Base-by-base conservation (phyloP, 2,888 invertebrate genomes). In the Sericinus montela region DNA sequence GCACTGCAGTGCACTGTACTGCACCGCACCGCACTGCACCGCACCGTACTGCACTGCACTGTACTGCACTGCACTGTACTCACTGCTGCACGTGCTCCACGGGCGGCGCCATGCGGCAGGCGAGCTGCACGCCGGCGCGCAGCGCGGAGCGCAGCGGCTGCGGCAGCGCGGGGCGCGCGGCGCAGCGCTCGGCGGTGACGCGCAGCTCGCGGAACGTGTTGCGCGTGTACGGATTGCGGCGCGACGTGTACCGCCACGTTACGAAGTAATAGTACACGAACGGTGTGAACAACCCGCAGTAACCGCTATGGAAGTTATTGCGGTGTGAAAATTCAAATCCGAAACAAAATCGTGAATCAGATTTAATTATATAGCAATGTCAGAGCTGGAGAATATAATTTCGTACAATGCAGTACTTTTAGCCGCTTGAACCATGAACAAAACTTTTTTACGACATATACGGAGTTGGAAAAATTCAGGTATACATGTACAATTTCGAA, bases 251-350 rank as follows among this genome's bases (percentile, higher is more conserved):
- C 54, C 99, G 94, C 85, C 85, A 92, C 53, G 94, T 92, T 67
- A 99, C 89, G 88, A 99, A 99, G 78, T 98, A 96, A 86, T 98
- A 99, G 91, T 99, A 99, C 68, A 98, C 93, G 84, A 99, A 95
- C 37, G 98, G 98, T 10, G 98, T 95, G 69, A 99, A 89, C 51
- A 99, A 87, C 23, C 95, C 96, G 69, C 95, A 95, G 81, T 94
- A 93, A 23, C 98, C 98, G 81, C 98, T 98, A 7, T 0, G 25
- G 11, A 11, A 32, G 1, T 8, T 25, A 25, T 25, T 25, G 6
- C 8, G 8, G 1, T 8, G 7, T 25, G 4, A 25, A 19, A 19
- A 2, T 19, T 19, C 19, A 19, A 5, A 2, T 19, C 5, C 19
- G 5, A 19, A 5, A 19, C 19, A 19, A 19, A 19, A 19, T n/a